phyloP scores from a whole-genome alignment of 2,888 invertebrate species.

The Agapetus fuscipes region DNA sequence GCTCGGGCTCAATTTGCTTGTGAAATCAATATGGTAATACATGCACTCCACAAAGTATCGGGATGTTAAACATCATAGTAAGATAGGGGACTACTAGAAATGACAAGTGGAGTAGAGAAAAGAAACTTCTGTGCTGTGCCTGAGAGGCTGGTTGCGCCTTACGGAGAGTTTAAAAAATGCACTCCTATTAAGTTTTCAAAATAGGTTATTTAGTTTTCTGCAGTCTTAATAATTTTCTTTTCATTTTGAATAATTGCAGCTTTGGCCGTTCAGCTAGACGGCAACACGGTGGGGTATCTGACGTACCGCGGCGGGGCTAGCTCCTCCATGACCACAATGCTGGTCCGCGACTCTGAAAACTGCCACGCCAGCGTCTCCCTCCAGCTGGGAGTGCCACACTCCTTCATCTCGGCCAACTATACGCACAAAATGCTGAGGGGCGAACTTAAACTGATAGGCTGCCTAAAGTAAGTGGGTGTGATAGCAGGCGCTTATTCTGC shows the following conservation, averaged over 20 bases:
- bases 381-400: conserved; percentile 75
- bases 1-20: no score
- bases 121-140: no score
- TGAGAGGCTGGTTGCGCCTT: no score
- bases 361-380: conserved; percentile 59
- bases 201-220: no score
- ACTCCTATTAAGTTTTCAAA: no score
- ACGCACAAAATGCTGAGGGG: conserved; percentile 72
- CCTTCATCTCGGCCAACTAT: conserved; percentile 64
- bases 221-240: neutral
- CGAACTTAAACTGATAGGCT: conserved; percentile 66
- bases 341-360: conserved; percentile 67
- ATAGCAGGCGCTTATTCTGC: no score
- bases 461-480: conserved; percentile 59
- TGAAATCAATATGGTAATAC: no score
- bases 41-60: no score
- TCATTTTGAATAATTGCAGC: conserved; percentile 36
- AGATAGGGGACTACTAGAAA: no score
- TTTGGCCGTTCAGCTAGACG: conserved; percentile 77
- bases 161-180: no score
- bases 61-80: no score
- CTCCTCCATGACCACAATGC: conserved; percentile 70
- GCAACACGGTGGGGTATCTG: conserved; percentile 79
- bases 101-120: no score
- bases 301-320: conserved; percentile 65